phyloP scores from a whole-genome alignment of 2,888 invertebrate genomes.

The Leptinotarsa rubiginosa region DNA sequence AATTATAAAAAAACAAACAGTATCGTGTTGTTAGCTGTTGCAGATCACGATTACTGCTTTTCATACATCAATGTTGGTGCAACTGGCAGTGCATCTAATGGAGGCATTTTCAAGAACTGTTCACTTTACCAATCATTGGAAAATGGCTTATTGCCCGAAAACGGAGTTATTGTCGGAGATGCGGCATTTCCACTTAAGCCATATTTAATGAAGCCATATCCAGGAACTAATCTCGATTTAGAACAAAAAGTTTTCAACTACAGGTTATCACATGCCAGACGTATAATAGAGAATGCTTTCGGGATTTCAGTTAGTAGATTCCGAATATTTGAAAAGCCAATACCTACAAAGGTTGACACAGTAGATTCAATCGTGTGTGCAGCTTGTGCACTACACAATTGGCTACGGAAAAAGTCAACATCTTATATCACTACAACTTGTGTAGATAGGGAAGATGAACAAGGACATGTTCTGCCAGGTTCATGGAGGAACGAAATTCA shows the following conservation, averaged over 20 bases:
- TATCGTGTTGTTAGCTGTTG: constrained; percentile 45
- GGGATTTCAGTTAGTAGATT: constrained; percentile 13
- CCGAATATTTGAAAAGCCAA: constrained; percentile 1
- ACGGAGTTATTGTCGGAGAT: constrained; percentile 4
- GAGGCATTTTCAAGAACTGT: constrained; percentile 36
- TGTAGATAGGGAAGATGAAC: constrained; percentile 11
- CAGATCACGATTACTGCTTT: constrained; percentile 45
- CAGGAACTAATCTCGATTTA: not conserved
- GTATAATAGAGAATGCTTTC: constrained; percentile 10
- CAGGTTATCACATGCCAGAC: not conserved
- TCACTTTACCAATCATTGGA: constrained; percentile 2
- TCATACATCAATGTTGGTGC: constrained; percentile 42
- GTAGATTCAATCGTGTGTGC: constrained; percentile 1
- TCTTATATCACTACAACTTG: not conserved
- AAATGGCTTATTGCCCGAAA: constrained; percentile 8
- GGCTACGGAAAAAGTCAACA: constrained; percentile 13
- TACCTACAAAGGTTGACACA: not conserved
- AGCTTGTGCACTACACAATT: constrained; percentile 18
- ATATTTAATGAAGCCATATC: not conserved
- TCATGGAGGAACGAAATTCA: constrained; percentile 8
- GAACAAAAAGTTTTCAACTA: constrained; percentile 14
- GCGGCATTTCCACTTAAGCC: not conserved
- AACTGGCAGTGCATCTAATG: constrained; percentile 43
- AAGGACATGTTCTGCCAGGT: not conserved
- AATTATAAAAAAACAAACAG: constrained; percentile 42